phyloP scores from a whole-genome alignment of 2,888 invertebrate species.

The Pyrrhosoma nymphula region DNA sequence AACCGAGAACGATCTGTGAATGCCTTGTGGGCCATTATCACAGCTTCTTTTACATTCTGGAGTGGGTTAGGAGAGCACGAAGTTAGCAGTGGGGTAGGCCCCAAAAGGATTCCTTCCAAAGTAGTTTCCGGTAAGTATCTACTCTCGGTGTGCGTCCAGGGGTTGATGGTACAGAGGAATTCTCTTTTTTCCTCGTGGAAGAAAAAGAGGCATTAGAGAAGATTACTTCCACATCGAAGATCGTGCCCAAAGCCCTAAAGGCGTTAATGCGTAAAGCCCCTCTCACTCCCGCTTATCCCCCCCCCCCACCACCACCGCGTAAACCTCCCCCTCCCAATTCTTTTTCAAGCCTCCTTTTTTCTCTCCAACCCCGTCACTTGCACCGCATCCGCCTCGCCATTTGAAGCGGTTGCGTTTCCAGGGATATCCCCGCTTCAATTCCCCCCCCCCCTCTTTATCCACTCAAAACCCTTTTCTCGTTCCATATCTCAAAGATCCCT shows the following conservation, averaged over 20 bases:
- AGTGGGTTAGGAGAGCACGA: neutral
- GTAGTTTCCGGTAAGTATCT: conserved; percentile 41
- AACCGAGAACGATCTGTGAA: neutral
- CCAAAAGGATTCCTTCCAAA: neutral
- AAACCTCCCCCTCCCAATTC: neutral
- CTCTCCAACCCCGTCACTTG: too few relatives aligned
- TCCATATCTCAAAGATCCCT: too few relatives aligned
- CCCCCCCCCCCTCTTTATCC: too few relatives aligned
- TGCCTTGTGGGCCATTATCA: neutral
- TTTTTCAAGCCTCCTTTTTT: neutral
- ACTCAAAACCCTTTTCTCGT: too few relatives aligned
- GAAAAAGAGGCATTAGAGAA: conserved; percentile 25
- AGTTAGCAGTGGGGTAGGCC: neutral
- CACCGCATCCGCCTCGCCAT: too few relatives aligned
- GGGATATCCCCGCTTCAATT: too few relatives aligned
- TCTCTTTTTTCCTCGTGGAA: neutral
- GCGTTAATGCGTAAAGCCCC: too few relatives aligned
- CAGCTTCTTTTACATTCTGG: neutral
- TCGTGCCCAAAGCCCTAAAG: too few relatives aligned
- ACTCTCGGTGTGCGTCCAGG: neutral
- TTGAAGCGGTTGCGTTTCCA: too few relatives aligned
- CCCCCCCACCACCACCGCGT: neutral
- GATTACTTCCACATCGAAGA: conserved; percentile 18
- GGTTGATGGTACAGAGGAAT: too few relatives aligned
- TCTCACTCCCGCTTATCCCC: too few relatives aligned